Base-by-base conservation (phyloP, 2,888 invertebrate genomes). In the Busseola fusca region DNA sequence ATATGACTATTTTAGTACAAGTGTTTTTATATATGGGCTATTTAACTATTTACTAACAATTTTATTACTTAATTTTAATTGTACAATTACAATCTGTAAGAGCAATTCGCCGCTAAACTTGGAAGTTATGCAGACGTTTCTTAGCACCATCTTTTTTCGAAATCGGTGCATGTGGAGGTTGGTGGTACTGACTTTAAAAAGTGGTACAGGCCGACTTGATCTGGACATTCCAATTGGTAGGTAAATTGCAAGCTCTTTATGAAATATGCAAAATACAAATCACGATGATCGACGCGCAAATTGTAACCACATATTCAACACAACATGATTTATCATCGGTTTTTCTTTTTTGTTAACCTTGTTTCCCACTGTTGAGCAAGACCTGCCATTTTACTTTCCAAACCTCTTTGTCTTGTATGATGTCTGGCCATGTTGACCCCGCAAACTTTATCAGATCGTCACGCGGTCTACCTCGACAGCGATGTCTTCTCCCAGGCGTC, bases 141-240 rank as follows among this genome's bases (percentile, higher is more conserved):
- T 76, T 12, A 73, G 76, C 27, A 50, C 68, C 1, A 9, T 58
- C 5, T 58, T 73, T 52, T 73, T 68, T 6, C 50, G 69, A 2
- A 73, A 73, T 37, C 57, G 68, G 21, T 73, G 72, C 12, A 73
- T 68, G 76, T 73, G 72, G 72, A 75, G 25, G 18, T n/a, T 73
- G 34, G 69, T 73, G 3, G 37, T 73, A 16, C 50, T 73, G 4
- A 73, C 72, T 21, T 37, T 63, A 34, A 64, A 62, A 52, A 50
- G 68, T 34, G 75, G 75, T 75, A 67, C 72, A 30, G 75, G 56
- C 18, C 48, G 56, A 5, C 75, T 75, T 25, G 75, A 75, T 34
- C 25, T 50, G 27, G 57, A 75, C 27, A 27, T 67, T 6, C 48
- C 72, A 48, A 14, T 74, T 48, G 66, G 72, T 72, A 48, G 7